A percentile compares a stretch with the other conserved stretches of the same genome.
Conservation (phyloP, 2,888 invertebrate genomes). For the Melolontha melolontha region DNA sequence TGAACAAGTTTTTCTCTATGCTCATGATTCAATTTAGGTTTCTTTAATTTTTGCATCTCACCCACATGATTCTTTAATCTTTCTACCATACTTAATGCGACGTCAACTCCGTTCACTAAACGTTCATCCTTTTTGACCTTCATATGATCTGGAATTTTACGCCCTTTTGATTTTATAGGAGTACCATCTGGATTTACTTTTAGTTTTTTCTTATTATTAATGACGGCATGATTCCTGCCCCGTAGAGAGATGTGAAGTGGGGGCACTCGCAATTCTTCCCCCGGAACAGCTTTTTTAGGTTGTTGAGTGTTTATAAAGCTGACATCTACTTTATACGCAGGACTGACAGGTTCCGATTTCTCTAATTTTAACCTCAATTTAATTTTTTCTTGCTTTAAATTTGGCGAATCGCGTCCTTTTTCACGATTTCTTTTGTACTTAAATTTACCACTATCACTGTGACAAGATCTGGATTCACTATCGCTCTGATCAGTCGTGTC, state of each 20-base stretch:
- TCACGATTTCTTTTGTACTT: constrained; percentile 51
- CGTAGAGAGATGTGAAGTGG: constrained; percentile 89
- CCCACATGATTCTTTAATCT: constrained; percentile 47
- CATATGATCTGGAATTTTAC: constrained; percentile 54
- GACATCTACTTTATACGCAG: constrained; percentile 85
- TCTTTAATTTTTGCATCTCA: constrained; percentile 57
- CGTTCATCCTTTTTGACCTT: constrained; percentile 38
- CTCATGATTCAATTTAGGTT: constrained; percentile 58
- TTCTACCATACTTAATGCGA: constrained; percentile 37
- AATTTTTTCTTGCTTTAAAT: constrained; percentile 75
- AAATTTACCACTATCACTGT: constrained; percentile 60
- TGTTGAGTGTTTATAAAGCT: constrained; percentile 75
- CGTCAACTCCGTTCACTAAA: constrained; percentile 28
- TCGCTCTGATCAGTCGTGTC: constrained; percentile 62
- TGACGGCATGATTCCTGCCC: constrained; percentile 87
- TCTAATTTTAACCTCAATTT: constrained; percentile 86
- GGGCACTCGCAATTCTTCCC: constrained; percentile 85
- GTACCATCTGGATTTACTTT: constrained; percentile 60
- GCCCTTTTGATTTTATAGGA: constrained; percentile 55
- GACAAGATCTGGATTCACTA: constrained; percentile 60
- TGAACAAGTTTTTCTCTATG: constrained; percentile 33
- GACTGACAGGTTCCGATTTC: constrained; percentile 82
- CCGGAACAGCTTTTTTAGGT: constrained; percentile 63
- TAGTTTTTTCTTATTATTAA: constrained; percentile 78
- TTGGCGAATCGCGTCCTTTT: constrained; percentile 61